Evolutionary conservation across 1,140 invertebrate genomes (phyloP), one percentile per base, ranked within the genome.

Genomic region (Delia radicum): DNA sequence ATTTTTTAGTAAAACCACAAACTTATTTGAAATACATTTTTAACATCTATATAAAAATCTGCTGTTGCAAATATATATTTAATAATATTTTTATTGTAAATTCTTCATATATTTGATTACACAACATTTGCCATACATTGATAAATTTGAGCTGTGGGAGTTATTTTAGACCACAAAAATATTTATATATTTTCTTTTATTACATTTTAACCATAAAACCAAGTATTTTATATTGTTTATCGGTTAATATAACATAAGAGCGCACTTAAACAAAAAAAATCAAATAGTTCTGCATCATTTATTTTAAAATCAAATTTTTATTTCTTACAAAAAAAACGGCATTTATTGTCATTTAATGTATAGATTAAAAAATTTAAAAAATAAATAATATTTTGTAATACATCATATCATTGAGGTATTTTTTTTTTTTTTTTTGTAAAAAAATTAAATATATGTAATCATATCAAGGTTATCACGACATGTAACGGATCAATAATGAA

Each of bases 391-490:
- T 55, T 55, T 55, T 21, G 48, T 55, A 55, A 55, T 55, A 7
- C 3, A 10, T 10, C 33, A 55, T 21, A 55, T 55, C 24, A 55
- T 55, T 55, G 21, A 4, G 48, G 21, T 55, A 55, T 21, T n/a
- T 48, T 48, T 15, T 48, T 10, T 8, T 55, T 42, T 42, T 15
- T 15, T 10, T 42, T 42, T 42, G 37, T 55, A 21, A 7, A 55
- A 55, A 21, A 55, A 55, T 55, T 55, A 55, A 55, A 33, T 67
- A 28, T 15, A 29, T 67, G 63, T 67, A 67, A 67, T 67, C 63
- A 33, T 33, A 67, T 67, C 63, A 67, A 67, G 63, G 63, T 67
- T 67, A 67, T 67, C 63, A 67, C 63, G 63, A 67, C 31, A 67
- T 67, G 63, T 67, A 67, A 67, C 63, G 63, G 63, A 67, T 67